Conservation (phyloP, 2,113 vertebrate species). For the Cynocephalus volans region DNA sequence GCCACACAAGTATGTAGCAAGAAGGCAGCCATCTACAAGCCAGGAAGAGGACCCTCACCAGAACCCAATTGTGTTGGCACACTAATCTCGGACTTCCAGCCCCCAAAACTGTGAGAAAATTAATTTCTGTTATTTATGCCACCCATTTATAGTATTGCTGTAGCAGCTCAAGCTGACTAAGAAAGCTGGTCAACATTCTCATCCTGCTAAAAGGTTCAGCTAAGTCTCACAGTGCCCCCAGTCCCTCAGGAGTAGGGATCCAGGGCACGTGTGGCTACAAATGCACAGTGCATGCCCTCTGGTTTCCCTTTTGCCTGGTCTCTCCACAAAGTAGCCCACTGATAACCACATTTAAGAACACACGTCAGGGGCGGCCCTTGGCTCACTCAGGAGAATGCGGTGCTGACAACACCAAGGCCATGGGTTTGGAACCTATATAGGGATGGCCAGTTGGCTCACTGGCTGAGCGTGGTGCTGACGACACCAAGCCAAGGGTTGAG, state of each 20-base stretch:
- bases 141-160: background rate
- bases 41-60: background rate
- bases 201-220: background rate
- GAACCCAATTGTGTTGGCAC: background rate
- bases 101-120: background rate
- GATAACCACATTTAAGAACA: constrained; percentile 1
- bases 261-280: background rate
- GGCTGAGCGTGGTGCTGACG: no score
- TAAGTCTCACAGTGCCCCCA: background rate
- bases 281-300: background rate
- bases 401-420: no score
- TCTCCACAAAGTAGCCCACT: background rate
- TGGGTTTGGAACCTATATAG: no score
- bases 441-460: no score
- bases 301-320: background rate
- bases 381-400: no score
- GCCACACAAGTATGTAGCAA: background rate
- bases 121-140: background rate
- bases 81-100: background rate
- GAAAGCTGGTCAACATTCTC: background rate
- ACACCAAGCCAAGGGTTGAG: no score
- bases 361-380: background rate
- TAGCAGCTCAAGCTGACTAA: background rate
- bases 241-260: background rate
- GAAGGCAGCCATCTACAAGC: background rate